phyloP scores from a whole-genome alignment of 1,140 invertebrate genomes.

The Onthophagus taurus region DNA sequence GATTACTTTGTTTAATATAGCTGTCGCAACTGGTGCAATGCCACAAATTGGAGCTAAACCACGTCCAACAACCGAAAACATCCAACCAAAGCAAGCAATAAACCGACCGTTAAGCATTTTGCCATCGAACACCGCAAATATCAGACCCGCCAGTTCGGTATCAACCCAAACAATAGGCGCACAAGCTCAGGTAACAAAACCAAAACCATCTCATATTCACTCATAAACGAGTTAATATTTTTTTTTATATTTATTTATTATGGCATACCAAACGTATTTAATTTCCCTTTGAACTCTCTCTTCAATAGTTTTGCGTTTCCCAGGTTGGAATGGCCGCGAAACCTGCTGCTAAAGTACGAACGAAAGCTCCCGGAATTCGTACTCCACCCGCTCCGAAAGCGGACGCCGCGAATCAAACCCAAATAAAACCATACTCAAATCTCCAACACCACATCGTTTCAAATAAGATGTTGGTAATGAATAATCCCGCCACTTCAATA shows the following conservation, averaged over 20 bases:
- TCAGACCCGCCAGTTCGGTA: slow-evolving; percentile 64
- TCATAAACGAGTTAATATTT: too few species aligned
- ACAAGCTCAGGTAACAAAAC: slow-evolving; percentile 46
- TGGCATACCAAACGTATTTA: not conserved
- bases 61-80: slow-evolving; percentile 41
- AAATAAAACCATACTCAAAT: slow-evolving; percentile 38
- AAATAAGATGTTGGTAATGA: slow-evolving; percentile 47
- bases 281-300: not conserved
- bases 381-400: slow-evolving; percentile 56
- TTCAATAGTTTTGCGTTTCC: too few species aligned
- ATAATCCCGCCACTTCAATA: slow-evolving; percentile 43
- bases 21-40: slow-evolving; percentile 40
- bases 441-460: slow-evolving; percentile 38
- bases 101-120: slow-evolving; percentile 53
- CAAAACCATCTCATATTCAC: too few species aligned
- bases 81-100: slow-evolving; percentile 42
- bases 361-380: slow-evolving; percentile 43
- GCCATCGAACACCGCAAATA: slow-evolving; percentile 53
- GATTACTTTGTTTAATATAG: not conserved
- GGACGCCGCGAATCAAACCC: slow-evolving; percentile 62
- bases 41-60: slow-evolving; percentile 45
- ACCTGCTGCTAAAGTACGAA: slow-evolving; percentile 39
- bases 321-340: slow-evolving; percentile 40
- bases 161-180: slow-evolving; percentile 66
- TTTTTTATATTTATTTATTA: not conserved